Base-by-base conservation (phyloP, 2,888 invertebrate genomes). In the Spilarctia lutea region DNA sequence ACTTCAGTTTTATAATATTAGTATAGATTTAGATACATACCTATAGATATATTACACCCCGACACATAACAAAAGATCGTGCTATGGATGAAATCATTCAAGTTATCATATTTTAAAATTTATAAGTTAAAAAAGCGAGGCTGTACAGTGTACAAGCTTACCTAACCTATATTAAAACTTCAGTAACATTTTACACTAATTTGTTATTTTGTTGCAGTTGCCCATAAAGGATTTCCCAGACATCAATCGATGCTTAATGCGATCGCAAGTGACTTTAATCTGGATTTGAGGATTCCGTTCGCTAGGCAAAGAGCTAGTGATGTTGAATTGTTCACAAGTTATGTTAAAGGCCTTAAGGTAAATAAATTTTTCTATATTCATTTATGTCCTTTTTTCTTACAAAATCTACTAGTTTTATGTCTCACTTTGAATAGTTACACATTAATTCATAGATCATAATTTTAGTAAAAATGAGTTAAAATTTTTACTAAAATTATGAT, bases 161-260 rank as follows among this genome's bases (percentile, higher is more conserved):
- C n/a, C n/a, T n/a, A n/a, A n/a, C n/a, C n/a, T 8, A 8, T n/a
- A 10, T 52, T 24, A n/a, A 27, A 56, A 8, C 11, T 42, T 42
- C 42, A 11, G 10, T 56, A n/a, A 18, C 13, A 39, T 39, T 8
- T 68, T 18, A 30, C 30, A 4, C 3, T n/a, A 18, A 48, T 52
- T 33, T 20, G 1, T 65, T 45, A 63, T 74, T 24, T 48, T 42
- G 71, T 92, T 91, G 71, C 91, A 97, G 97, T 98, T 63, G 97
- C 97, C 0, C 98, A 98, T 87, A 98, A 98, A 91, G 98, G 97
- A 0, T 98, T 98, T 86, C 98, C 98, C 0, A 96, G 91, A 68
- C 87, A 89, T 16, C 96, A 96, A 73, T 82, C 77, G 3, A 86
- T 97, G 30, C 74, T 97, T 0, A 90, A 96, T 0, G 93, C 92